Percentiles rank a stretch among this genome's conserved stretches.
phyloP scores from a whole-genome alignment of 2,888 invertebrate species.

The Aphodius sticticus region DNA sequence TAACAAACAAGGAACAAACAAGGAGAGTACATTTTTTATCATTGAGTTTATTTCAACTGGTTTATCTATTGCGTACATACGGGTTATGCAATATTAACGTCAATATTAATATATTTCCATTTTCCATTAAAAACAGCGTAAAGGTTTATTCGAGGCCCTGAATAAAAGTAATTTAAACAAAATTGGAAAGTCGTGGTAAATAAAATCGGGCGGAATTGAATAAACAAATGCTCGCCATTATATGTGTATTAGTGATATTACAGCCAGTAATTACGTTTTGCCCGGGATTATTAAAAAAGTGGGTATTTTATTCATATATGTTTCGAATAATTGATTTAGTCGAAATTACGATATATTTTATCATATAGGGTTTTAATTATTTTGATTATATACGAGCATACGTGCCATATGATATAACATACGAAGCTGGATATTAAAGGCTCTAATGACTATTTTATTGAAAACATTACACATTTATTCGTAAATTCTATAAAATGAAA shows the following conservation, averaged over 20 bases:
- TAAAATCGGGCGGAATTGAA: neutral
- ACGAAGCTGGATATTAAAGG: too few species aligned
- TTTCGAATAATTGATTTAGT: neutral
- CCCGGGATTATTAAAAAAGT: neutral
- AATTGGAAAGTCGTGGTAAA: neutral
- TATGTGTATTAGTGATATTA: neutral
- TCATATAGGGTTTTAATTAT: too few species aligned
- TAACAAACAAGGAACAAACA: too few species aligned
- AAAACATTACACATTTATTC: too few species aligned
- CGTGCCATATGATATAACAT: too few species aligned
- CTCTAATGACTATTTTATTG: too few species aligned
- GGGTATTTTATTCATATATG: neutral
- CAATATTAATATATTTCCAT: neutral
- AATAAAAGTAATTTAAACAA: neutral
- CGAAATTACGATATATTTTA: too few species aligned
- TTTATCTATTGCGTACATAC: neutral
- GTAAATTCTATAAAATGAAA: too few species aligned
- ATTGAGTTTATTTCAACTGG: too few species aligned
- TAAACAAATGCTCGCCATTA: neutral
- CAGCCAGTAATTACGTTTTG: neutral
- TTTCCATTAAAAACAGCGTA: neutral
- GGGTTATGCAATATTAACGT: neutral
- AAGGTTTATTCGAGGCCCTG: neutral
- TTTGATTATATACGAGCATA: too few species aligned
- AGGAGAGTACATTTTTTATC: too few species aligned